phyloP scores from a whole-genome alignment of 2,113 vertebrate genomes.

The Hippocampus guttulatus region DNA sequence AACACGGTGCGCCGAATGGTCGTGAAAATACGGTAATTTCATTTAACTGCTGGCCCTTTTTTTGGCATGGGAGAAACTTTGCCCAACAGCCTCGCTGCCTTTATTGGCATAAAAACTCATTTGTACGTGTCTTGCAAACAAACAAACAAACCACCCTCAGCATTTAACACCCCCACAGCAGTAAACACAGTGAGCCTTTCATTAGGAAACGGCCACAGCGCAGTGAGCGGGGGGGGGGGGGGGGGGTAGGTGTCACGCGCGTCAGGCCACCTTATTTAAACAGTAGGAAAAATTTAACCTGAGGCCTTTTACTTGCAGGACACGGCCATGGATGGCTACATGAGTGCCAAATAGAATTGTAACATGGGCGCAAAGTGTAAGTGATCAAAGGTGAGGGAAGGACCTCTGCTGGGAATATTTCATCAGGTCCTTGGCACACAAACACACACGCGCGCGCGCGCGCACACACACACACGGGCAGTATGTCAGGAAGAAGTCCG shows the following conservation, averaged over 20 bases:
- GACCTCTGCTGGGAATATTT: conserved; percentile 27
- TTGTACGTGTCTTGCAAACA: not conserved
- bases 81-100: too few relatives aligned
- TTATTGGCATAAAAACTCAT: too few relatives aligned
- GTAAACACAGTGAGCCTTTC: not conserved
- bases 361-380: conserved; percentile 13
- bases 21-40: too few relatives aligned
- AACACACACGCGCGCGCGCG: too few relatives aligned
- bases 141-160: not conserved
- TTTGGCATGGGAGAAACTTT: too few relatives aligned
- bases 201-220: too few relatives aligned
- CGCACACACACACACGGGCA: not conserved
- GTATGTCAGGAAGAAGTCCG: conserved; percentile 21
- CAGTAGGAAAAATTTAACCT: not conserved
- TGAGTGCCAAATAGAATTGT: too few relatives aligned
- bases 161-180: not conserved
- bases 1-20: too few relatives aligned
- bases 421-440: conserved; percentile 15
- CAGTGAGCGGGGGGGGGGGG: too few relatives aligned
- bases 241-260: not conserved
- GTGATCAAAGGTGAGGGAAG: conserved; percentile 37
- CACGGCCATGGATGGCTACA: too few relatives aligned
- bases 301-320: not conserved
- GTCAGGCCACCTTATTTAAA: not conserved
- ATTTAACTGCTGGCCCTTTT: too few relatives aligned